These are phyloP conservation scores for Chymomyza caudatula DNA, from an alignment of 2,888 invertebrate species.

Conservation along the genomic window DNA sequence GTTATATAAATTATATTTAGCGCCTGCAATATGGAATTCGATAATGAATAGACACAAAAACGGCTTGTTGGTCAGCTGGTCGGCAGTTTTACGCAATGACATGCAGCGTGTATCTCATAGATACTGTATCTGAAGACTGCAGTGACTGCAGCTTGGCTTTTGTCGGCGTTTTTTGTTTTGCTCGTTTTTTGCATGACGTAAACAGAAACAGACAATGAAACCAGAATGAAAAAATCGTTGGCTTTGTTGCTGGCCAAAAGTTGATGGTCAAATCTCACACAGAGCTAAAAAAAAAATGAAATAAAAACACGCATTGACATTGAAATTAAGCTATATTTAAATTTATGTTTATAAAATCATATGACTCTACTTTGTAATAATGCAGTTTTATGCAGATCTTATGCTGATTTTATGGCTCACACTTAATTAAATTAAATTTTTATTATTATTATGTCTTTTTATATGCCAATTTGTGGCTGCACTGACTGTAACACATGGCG, in stretches of 20 bases:
- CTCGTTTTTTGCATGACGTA: conserved; percentile 59
- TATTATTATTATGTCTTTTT: conserved; percentile 3
- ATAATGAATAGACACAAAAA: neutral
- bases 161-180: conserved; percentile 59
- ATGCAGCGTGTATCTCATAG: conserved; percentile 1
- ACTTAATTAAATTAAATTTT: neutral
- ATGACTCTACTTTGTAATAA: neutral
- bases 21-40: neutral
- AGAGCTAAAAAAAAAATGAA: too few species aligned
- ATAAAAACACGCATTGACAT: conserved; percentile 12
- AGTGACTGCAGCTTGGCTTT: conserved; percentile 38
- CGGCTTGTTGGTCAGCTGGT: neutral
- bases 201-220: conserved; percentile 42
- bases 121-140: conserved; percentile 55
- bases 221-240: neutral
- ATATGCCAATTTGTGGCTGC: neutral
- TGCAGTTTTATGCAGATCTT: neutral
- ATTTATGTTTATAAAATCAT: too few species aligned
- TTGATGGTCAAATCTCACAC: conserved; percentile 52
- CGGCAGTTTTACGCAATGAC: conserved; percentile 34
- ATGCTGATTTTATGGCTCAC: neutral
- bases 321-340: neutral
- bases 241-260: conserved; percentile 34
- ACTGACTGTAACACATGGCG: conserved; percentile 10
- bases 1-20: neutral